phyloP scores from a whole-genome alignment of 1,140 invertebrate genomes.

The Rhynchophorus ferrugineus region DNA sequence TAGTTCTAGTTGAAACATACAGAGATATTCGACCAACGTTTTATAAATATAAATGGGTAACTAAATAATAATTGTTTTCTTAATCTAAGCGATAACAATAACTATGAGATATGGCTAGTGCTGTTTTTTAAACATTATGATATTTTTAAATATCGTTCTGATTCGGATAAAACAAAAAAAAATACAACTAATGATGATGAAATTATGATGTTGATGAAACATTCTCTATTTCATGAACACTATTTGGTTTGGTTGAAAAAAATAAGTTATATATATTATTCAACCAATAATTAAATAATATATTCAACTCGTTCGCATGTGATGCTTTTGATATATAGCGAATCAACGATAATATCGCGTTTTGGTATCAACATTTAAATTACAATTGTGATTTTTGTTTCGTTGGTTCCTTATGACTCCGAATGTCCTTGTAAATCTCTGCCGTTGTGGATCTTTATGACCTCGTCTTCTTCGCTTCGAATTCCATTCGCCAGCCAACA shows the following conservation, averaged over 20 bases:
- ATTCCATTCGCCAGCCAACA: conserved; percentile 18
- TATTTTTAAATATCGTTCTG: too few species aligned
- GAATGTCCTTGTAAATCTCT: conserved; percentile 15
- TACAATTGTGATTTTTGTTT: background rate
- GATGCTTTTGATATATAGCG: too few species aligned
- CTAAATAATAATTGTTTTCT: background rate
- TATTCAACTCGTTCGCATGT: too few species aligned
- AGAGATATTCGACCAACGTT: background rate
- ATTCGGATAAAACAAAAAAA: too few species aligned
- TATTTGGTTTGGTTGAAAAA: background rate
- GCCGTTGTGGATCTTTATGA: conserved; percentile 18
- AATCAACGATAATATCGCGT: too few species aligned
- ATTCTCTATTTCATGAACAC: background rate
- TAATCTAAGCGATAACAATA: background rate
- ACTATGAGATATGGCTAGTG: too few species aligned
- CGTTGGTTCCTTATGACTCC: conserved; percentile 14
- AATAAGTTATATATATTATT: background rate
- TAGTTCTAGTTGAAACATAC: background rate
- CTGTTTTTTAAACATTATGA: too few species aligned
- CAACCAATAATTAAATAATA: too few species aligned
- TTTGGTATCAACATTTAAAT: too few species aligned
- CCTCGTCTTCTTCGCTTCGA: conserved; percentile 4
- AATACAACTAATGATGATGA: too few species aligned
- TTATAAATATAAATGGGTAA: too few species aligned
- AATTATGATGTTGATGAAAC: background rate